Base-by-base conservation (phyloP, 2,113 vertebrate genomes). In the Upupa epops region DNA sequence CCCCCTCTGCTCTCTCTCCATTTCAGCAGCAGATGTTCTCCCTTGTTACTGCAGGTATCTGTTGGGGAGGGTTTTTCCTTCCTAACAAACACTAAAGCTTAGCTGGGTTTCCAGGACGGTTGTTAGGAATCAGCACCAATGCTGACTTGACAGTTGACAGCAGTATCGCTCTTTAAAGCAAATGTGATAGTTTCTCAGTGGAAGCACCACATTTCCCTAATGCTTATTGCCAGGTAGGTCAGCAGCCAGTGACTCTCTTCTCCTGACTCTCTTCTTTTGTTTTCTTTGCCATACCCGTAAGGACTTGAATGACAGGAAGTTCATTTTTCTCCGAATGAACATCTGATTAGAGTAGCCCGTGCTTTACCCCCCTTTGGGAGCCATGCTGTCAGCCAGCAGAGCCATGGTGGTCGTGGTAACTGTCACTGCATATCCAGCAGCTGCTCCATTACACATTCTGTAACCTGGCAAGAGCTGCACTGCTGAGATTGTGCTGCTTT, bases 341-440 rank as follows among this genome's bases (percentile, higher is more conserved):
- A 94, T 90, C 94, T 96, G 96, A 96, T 94, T 78, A 94, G 77
- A 96, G 90, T 92, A 93, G 93, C 88, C 96, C 77, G 92, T 88
- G 79, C 73, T 93, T 94, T 94, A 79, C 74, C 76, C 87, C 75
- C 94, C 92, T 95, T 94, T 90, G 92, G 95, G 94, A 96, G 58
- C 56, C 90, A 46, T 91, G 92, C 94, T 94, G 93, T 95, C 94
- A 93, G 90, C 93, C 88, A 95, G 93, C 70, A 93, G 86, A 94
- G 90, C 93, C 93, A 90, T 59, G 77, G 92, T 95, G 84, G 82
- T 82, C 16, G 31, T 71, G 79, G 88, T 91, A 96, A 92, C 89
- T 95, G 94, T 95, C 96, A 96, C 74, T 70, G 92, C 90, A 79
- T 73, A 90, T 96, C 85, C 95, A 96, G 72, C 95, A 95, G 93